Conservation (phyloP, 2,888 invertebrate genomes). For the Plebejus anna region DNA sequence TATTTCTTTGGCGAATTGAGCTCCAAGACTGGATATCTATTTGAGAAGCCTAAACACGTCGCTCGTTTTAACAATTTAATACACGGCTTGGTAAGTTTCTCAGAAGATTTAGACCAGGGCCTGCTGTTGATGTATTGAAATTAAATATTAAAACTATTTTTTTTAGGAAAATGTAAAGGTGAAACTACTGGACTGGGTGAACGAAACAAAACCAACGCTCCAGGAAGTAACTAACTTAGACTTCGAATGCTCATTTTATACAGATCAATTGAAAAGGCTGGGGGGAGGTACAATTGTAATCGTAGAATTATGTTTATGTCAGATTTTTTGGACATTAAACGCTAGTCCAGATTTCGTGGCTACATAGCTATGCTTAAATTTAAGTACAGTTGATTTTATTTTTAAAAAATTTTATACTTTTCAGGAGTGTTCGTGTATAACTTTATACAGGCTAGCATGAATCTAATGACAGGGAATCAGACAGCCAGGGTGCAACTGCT, state of each 20-base stretch:
- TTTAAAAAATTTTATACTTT: neutral
- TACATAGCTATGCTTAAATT: too few relatives aligned
- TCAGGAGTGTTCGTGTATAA: conserved; percentile 12
- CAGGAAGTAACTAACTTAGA: neutral
- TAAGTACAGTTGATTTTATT: too few relatives aligned
- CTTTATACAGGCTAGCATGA: neutral
- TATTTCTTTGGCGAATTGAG: neutral
- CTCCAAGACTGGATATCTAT: neutral
- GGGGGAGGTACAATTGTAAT: neutral
- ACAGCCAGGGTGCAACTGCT: neutral
- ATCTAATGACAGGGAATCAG: neutral
- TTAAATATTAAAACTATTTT: neutral
- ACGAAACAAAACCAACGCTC: neutral
- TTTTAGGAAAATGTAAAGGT: conserved; percentile 9
- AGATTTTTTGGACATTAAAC: too few relatives aligned
- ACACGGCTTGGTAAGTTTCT: neutral
- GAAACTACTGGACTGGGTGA: neutral
- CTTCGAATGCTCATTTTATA: neutral
- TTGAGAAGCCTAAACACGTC: neutral
- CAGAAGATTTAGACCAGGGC: neutral
- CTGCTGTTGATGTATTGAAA: neutral
- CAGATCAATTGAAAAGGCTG: neutral
- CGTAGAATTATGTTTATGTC: too few relatives aligned
- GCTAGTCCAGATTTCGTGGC: too few relatives aligned
- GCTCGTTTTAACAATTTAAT: conserved; percentile 2